phyloP scores from a whole-genome alignment of 2,888 invertebrate species.

The Tetragonula carbonaria region DNA sequence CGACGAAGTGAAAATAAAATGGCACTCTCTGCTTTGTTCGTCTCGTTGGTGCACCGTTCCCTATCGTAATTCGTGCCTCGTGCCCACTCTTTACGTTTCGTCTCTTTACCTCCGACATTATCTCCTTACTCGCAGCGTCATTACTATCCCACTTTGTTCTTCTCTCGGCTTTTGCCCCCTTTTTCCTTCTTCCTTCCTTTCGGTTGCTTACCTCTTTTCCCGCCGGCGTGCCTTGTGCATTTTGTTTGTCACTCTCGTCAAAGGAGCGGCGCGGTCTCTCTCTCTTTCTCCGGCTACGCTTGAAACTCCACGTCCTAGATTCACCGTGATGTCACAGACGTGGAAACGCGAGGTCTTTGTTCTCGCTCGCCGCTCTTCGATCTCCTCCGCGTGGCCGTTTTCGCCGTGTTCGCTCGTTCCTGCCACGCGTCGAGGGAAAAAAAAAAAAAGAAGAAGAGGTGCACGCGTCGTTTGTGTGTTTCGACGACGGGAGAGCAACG shows the following conservation, averaged over 20 bases:
- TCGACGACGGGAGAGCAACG: too few relatives aligned
- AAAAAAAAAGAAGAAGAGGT: too few relatives aligned
- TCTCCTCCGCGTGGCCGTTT: background rate
- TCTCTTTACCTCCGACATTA: conserved; percentile 9
- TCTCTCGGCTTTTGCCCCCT: background rate
- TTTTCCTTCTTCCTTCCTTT: conserved; percentile 22
- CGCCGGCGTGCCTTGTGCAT: conserved; percentile 39
- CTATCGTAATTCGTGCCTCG: background rate
- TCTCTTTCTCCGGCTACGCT: conserved; percentile 1
- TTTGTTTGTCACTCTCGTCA: conserved; percentile 58
- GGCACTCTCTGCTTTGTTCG: too few relatives aligned
- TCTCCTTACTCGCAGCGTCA: conserved; percentile 8
- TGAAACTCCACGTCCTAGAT: conserved; percentile 53
- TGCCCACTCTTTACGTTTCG: background rate
- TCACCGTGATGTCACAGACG: conserved; percentile 38
- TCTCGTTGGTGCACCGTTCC: background rate
- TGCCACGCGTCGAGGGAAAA: background rate
- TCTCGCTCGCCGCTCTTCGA: background rate
- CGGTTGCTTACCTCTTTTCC: conserved; percentile 24
- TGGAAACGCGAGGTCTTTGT: conserved; percentile 27
- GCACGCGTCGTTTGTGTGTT: too few relatives aligned
- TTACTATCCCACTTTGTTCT: conserved; percentile 1
- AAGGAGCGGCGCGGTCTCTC: conserved; percentile 26
- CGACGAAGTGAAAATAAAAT: too few relatives aligned
- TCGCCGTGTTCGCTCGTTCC: background rate